Percentiles rank a stretch among this genome's conserved stretches.
These are phyloP conservation scores for Psophia crepitans DNA, from an alignment of 2,113 vertebrate genomes.

Conservation along the genomic window DNA sequence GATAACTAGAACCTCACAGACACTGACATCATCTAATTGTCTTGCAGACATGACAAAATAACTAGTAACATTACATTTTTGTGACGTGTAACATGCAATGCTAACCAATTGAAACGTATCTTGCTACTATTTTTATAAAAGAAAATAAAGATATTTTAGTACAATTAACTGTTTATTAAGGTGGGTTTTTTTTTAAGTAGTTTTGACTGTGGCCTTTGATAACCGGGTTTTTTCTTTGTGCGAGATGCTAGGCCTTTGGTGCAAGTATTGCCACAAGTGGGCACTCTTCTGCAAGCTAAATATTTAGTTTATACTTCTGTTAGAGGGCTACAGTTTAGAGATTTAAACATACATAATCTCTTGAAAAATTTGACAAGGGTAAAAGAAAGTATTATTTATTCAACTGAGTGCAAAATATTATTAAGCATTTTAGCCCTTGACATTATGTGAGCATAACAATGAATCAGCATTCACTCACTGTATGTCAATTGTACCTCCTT, in stretches of 20 bases:
- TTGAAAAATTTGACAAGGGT: not conserved
- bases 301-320: not conserved
- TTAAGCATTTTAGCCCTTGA: not conserved
- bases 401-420: not conserved
- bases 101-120: not conserved
- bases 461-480: not conserved
- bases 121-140: not conserved
- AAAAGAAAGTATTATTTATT: not conserved
- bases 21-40: not conserved
- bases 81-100: rapidly evolving
- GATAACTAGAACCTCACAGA: not conserved
- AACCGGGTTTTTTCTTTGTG: not conserved
- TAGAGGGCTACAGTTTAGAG: not conserved
- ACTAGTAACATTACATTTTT: not conserved
- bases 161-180: rapidly evolving
- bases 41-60: not conserved
- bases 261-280: constrained; percentile 40
- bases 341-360: not conserved
- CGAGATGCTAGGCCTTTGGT: not conserved
- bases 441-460: not conserved
- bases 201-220: not conserved
- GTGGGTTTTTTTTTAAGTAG: not conserved
- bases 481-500: not conserved
- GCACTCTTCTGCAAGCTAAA: constrained; percentile 30
- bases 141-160: not conserved